Base-by-base conservation (phyloP, 2,797 vertebrate genomes). In the Limosa lapponica region DNA sequence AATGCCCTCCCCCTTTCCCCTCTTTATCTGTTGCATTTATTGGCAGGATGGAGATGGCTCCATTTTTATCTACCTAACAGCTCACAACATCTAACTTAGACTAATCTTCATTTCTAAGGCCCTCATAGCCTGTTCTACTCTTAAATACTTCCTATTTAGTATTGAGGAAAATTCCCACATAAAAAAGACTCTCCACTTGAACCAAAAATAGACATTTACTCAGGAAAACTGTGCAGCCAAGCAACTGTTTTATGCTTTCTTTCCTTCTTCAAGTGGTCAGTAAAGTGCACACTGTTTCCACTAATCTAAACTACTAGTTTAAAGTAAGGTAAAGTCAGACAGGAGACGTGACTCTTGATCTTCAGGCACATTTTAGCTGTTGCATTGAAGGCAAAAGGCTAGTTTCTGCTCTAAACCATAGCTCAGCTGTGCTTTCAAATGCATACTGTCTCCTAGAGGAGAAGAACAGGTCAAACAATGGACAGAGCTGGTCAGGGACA, bases 21-120 rank as follows among this genome's bases (percentile, higher is more conserved):
- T 87, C 59, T 83, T 88, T 95, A 91, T 93, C 77, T 91, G 55
- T 43, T 80, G 59, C 34, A 67, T 46, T 91, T 93, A 74, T 37
- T 92, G 93, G 77, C 62, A 90, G 82, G 87, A 80, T 93, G 70
- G 44, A 83, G 77, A 82, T 55, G 82, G 90, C 44, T 93, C 77
- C 36, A 16, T 77, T 94, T 91, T 95, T 90, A 92, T 91, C 91
- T 55, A 27, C 41, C 44, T 27, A 73, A 67, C 11, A 70, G 34
- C 41, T 91, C 69, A 25, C 83, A 79, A 16, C 27, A 49, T 19
- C 34, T 77, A 84, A 43, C 0, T 0, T 3, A 10, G 48, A 61
- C 70, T 82, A 82, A 88, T 84, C 73, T 87, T 82, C 51, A 70
- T 93, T 95, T 90, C 30, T 80, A 83, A 90, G 85, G 46, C 59